Percentiles rank a stretch among this genome's conserved stretches.
Conservation (phyloP, 1,140 invertebrate genomes). For the Drosophila mauritiana region DNA sequence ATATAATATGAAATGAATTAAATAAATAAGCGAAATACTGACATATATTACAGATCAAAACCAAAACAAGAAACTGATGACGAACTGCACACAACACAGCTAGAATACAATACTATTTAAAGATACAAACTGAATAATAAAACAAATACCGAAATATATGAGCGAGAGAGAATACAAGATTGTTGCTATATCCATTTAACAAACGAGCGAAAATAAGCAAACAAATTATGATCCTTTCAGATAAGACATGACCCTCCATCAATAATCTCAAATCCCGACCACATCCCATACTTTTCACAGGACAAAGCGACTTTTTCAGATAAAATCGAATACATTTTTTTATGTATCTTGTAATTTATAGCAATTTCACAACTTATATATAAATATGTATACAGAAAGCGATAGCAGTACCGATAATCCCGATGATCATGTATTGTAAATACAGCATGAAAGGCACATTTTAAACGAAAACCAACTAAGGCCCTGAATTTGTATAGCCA, state of each 20-base stretch:
- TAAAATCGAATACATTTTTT: constrained; percentile 41
- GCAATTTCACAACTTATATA: constrained; percentile 42
- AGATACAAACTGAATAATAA: constrained; percentile 50
- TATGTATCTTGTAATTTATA: constrained; percentile 58
- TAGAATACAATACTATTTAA: constrained; percentile 71
- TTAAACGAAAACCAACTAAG: constrained; percentile 36
- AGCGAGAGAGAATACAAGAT: constrained; percentile 84
- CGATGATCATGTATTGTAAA: constrained; percentile 56
- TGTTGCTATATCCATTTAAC: constrained; percentile 82
- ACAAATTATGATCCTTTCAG: constrained; percentile 44
- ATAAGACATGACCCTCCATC: constrained; percentile 22
- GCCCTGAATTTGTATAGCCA: constrained; percentile 43
- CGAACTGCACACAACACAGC: constrained; percentile 68
- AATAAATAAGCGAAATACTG: constrained; percentile 54
- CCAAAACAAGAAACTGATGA: constrained; percentile 29
- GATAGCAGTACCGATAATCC: constrained; percentile 30
- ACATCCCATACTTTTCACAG: constrained; percentile 7
- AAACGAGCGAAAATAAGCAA: constrained; percentile 40
- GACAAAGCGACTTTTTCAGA: constrained; percentile 24
- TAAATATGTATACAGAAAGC: constrained; percentile 34
- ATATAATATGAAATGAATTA: constrained; percentile 49
- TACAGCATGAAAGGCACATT: constrained; percentile 41
- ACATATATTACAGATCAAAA: constrained; percentile 33
- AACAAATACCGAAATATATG: constrained; percentile 70
- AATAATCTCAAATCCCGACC: constrained; percentile 17